Percentiles rank a stretch among this genome's conserved stretches.
phyloP scores from a whole-genome alignment of 2,113 vertebrate genomes.

The Melanerpes formicivorus region DNA sequence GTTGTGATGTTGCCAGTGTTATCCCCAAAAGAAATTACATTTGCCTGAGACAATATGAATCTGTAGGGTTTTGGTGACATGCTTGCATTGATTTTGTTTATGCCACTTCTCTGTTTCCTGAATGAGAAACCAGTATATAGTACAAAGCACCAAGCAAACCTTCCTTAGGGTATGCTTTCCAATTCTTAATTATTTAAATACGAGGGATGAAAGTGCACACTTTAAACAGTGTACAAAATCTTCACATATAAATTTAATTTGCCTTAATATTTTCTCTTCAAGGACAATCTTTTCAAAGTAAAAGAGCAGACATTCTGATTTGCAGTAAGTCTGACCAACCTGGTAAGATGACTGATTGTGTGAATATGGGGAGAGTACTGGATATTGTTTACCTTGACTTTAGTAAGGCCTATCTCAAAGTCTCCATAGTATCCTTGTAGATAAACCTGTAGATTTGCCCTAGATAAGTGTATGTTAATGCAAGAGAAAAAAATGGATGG shows the following conservation, averaged over 20 bases:
- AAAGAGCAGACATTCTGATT: background rate
- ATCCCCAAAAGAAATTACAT: background rate
- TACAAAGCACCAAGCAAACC: background rate
- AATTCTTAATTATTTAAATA: background rate
- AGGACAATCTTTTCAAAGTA: background rate
- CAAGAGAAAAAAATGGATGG: background rate
- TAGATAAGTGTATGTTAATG: background rate
- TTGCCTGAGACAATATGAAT: constrained; percentile 2
- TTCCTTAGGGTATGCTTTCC: background rate
- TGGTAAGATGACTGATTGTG: background rate
- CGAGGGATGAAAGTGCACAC: background rate
- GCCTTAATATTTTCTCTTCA: background rate
- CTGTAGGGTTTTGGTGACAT: background rate
- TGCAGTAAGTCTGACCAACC: background rate
- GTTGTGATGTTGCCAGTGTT: background rate
- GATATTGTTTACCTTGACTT: background rate
- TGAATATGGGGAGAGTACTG: background rate
- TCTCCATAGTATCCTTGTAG: background rate
- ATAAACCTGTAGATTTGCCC: background rate
- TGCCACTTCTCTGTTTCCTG: background rate
- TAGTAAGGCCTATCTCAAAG: background rate
- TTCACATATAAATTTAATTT: background rate
- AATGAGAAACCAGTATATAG: background rate
- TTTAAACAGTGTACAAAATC: background rate
- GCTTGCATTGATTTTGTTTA: constrained; percentile 23